Evolutionary conservation across 2,113 vertebrate species (phyloP).

Genomic region (Ia io): DNA sequence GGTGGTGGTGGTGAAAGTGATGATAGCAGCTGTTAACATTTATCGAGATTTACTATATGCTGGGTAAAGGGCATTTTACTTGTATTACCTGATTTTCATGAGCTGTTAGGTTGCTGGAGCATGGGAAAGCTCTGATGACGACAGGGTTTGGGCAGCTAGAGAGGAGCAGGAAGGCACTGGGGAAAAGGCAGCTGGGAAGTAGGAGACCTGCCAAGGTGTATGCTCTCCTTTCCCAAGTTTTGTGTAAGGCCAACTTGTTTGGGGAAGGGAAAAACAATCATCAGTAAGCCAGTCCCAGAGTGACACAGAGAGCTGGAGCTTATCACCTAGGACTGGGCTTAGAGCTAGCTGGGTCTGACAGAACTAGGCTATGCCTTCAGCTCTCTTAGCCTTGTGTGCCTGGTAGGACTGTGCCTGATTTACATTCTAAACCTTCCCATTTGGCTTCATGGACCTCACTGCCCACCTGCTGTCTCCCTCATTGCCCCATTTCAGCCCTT

Average conservation of each 20-base stretch:
- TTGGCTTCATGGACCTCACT: neutral
- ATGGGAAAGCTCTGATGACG: neutral
- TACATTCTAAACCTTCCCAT: neutral
- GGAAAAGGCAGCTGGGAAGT: neutral
- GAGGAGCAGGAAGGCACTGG: neutral
- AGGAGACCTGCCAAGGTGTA: neutral
- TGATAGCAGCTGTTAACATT: neutral
- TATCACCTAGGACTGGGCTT: neutral
- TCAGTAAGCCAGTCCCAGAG: neutral
- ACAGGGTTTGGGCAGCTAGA: neutral
- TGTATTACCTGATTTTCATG: neutral
- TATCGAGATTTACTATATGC: neutral
- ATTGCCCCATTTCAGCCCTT: neutral
- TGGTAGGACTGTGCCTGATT: neutral
- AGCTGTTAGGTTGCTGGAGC: neutral
- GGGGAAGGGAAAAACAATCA: neutral
- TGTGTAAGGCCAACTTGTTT: neutral
- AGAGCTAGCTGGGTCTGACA: neutral
- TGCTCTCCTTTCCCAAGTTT: neutral
- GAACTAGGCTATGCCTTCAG: neutral
- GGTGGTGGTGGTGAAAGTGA: neutral
- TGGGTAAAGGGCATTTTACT: neutral
- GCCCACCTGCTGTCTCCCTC: neutral
- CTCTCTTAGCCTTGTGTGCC: neutral
- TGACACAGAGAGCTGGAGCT: neutral